These are phyloP conservation scores for Sepioteuthis lessoniana DNA, from an alignment of 2,888 invertebrate species.

Conservation along the genomic window DNA sequence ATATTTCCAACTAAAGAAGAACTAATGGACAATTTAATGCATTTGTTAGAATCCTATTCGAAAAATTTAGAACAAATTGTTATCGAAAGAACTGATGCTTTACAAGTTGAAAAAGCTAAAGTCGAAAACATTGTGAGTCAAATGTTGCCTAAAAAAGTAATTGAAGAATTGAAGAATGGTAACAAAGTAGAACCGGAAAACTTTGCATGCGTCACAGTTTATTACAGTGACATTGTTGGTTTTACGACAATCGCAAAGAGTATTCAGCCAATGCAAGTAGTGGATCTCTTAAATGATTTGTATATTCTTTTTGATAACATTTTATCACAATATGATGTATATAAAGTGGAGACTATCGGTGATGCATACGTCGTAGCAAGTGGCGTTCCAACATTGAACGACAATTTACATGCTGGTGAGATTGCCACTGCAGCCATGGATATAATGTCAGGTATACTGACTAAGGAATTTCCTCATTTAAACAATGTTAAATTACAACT, in stretches of 20 bases:
- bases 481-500: slow-evolving; percentile 54
- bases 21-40: slow-evolving; percentile 61
- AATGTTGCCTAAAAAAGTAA: slow-evolving; percentile 69
- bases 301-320: slow-evolving; percentile 68
- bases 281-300: slow-evolving; percentile 67
- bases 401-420: slow-evolving; percentile 62
- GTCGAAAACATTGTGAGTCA: slow-evolving; percentile 67
- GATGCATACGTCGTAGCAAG: slow-evolving; percentile 66
- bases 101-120: slow-evolving; percentile 66
- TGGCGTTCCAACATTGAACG: slow-evolving; percentile 63
- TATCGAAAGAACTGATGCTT: slow-evolving; percentile 62
- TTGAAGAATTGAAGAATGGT: slow-evolving; percentile 66
- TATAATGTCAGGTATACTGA: slow-evolving; percentile 58
- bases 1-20: slow-evolving; percentile 62
- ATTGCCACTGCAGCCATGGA: slow-evolving; percentile 62
- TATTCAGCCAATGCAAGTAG: slow-evolving; percentile 66
- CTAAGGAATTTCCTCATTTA: slow-evolving; percentile 59
- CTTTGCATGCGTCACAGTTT: slow-evolving; percentile 67
- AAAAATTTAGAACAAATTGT: slow-evolving; percentile 66
- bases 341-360: slow-evolving; percentile 67
- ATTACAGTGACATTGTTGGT: slow-evolving; percentile 69
- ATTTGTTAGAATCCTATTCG: slow-evolving; percentile 63
- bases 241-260: slow-evolving; percentile 65
- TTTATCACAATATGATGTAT: slow-evolving; percentile 65
- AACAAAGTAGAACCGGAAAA: slow-evolving; percentile 62